Base-by-base conservation (phyloP, 2,888 invertebrate genomes). In the Prosapia bicincta region DNA sequence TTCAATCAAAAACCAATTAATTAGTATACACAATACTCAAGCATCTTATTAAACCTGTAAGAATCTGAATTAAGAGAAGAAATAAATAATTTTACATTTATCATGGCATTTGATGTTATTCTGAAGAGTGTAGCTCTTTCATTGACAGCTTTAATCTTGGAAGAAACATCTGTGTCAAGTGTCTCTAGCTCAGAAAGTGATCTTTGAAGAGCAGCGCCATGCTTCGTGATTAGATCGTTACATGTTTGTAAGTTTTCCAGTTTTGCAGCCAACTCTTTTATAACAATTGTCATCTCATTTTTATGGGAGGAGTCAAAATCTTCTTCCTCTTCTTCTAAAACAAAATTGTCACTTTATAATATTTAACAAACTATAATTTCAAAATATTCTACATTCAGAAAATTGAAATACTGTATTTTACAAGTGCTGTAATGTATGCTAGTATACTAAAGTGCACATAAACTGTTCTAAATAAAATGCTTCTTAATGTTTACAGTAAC, bases 21-120 rank as follows among this genome's bases (percentile, higher is more conserved):
- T n/a, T n/a, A n/a, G n/a, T n/a, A n/a, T n/a, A n/a, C n/a, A n/a
- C n/a, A n/a, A n/a, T n/a, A n/a, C n/a, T n/a, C n/a, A n/a, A n/a
- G n/a, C n/a, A n/a, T n/a, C n/a, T n/a, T n/a, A n/a, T n/a, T n/a
- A n/a, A n/a, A n/a, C n/a, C n/a, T n/a, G n/a, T n/a, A n/a, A n/a
- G n/a, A n/a, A n/a, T n/a, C n/a, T n/a, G n/a, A n/a, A n/a, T n/a
- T 30, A 30, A 30, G 30, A 30, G 9, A 30, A 6, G 3, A 54
- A 20, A 20, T n/a, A 2, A 71, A 13, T 24, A 71, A 54, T 43
- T 90, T 89, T 86, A 94, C 98, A 86, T 95, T 97, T 83, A 98
- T 95, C 97, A 99, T 98, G 73, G 97, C 96, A 86, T 93, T 97
- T 79, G 97, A 96, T 24, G 98, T 95, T 84, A 98, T 96, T 82